Base-by-base conservation (phyloP, 2,113 vertebrate genomes). In the Melierax canorus region DNA sequence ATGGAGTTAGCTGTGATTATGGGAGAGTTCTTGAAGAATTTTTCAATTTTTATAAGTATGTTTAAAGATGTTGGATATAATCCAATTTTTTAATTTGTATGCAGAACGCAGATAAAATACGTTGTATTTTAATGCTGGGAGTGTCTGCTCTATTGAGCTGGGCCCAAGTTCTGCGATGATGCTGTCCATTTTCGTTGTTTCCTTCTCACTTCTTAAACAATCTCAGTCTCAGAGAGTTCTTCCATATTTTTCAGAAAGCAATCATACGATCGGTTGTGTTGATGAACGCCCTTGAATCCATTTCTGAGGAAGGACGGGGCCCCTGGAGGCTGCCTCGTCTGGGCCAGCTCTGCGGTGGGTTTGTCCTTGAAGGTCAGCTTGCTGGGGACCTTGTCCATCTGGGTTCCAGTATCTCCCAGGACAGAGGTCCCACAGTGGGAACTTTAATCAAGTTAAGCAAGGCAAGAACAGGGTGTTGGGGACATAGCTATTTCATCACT, bases 191-290 rank as follows among this genome's bases (percentile, higher is more conserved):
- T 48, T 43, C 26, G 0, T 48, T 15, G 41, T 21, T 85, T 22
- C 29, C n/a, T 41, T n/a, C 59, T 27, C 3, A 1, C 32, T 73
- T 66, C 66, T 73, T 32, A 46, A 75, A 38, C 24, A 62, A 10
- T 15, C n/a, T 41, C 32, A 4, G 2, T 50, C 30, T 67, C 20
- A 15, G 58, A 21, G 60, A 4, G n/a, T 34, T 48, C 9, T 29
- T 18, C 2, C 4, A 2, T 21, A 9, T 48, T 30, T 30, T 74
- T 36, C 29, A 15, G 46, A 10, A 24, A 30, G 36, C 18, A 27
- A 6, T 51, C n/a, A 3, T 19, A 14, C 0, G 1, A 6, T 26
- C 10, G 1, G 20, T 12, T 17, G 15, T n/a, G 21, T 32, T 58
- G 27, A 1, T 13, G 34, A n/a, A 11, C 0, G 3, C 12, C 63